A percentile compares a stretch with the other conserved stretches of the same genome.
These are phyloP conservation scores for Diabrotica undecimpunctata DNA, from an alignment of 1,140 invertebrate species.

Conservation along the genomic window DNA sequence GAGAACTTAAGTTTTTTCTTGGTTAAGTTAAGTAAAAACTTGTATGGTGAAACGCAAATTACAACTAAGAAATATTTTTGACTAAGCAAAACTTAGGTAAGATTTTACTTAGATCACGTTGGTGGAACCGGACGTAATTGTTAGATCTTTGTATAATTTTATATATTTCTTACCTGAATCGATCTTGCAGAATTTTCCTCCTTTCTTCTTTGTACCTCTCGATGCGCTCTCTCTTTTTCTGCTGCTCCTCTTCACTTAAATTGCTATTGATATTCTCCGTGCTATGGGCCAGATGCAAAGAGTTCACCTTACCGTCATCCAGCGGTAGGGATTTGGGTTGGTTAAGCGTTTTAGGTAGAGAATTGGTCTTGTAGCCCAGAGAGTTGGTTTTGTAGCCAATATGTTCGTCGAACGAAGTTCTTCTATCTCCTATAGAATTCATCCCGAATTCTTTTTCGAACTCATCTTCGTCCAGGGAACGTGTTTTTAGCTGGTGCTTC, in stretches of 20 bases:
- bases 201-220: constrained; percentile 90
- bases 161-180: constrained; percentile 45
- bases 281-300: constrained; percentile 38
- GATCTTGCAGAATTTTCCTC: constrained; percentile 79
- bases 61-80: too few species aligned
- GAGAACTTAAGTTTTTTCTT: too few species aligned
- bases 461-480: constrained; percentile 69
- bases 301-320: constrained; percentile 42
- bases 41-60: too few species aligned
- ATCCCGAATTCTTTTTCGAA: constrained; percentile 61
- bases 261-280: constrained; percentile 31
- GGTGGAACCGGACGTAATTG: too few species aligned
- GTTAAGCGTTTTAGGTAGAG: constrained; percentile 51
- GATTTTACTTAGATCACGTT: too few species aligned
- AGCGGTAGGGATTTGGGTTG: constrained; percentile 54
- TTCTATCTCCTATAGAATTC: constrained; percentile 39
- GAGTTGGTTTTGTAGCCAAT: constrained; percentile 45
- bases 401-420: constrained; percentile 52
- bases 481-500: constrained; percentile 61
- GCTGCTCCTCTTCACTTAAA: constrained; percentile 28
- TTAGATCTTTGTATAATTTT: too few species aligned
- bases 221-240: constrained; percentile 69
- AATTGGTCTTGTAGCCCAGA: constrained; percentile 46
- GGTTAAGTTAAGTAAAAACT: too few species aligned
- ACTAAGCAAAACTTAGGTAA: too few species aligned